phyloP scores from a whole-genome alignment of 2,888 invertebrate species.

The Allolobophora icterica region DNA sequence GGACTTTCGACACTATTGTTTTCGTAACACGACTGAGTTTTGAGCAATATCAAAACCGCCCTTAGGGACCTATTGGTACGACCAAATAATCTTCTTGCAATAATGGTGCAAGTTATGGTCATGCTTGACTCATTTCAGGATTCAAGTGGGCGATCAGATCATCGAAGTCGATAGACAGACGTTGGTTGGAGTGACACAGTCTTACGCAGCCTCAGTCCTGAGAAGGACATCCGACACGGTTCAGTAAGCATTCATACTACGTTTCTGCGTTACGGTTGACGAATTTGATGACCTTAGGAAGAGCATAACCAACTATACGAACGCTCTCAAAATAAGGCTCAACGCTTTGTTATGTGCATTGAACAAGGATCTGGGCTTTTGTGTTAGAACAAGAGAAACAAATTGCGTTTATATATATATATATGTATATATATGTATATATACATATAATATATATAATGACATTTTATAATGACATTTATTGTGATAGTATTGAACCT shows the following conservation, averaged over 20 bases:
- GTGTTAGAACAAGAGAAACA: background rate
- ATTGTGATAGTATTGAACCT: no score
- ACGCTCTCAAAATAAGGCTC: background rate
- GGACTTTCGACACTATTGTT: background rate
- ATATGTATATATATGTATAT: no score
- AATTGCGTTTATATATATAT: no score
- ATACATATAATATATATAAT: no score
- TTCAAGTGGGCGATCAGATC: conserved; percentile 91
- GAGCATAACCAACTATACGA: background rate
- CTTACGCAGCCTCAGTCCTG: conserved; percentile 96
- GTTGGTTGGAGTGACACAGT: conserved; percentile 96
- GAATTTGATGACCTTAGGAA: background rate
- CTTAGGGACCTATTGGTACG: no score
- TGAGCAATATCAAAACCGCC: background rate
- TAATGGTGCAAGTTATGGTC: background rate
- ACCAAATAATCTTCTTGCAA: no score
- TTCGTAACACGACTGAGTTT: background rate
- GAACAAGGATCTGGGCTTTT: background rate
- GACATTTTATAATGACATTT: no score
- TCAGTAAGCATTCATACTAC: conserved; percentile 67
- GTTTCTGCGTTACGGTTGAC: background rate
- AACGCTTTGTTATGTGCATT: background rate
- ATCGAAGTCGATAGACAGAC: conserved; percentile 98
- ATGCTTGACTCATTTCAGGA: conserved; percentile 57
- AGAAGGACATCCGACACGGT: conserved; percentile 93